These are phyloP conservation scores for Coenonympha glycerion DNA, from an alignment of 2,888 invertebrate species.

Conservation along the genomic window DNA sequence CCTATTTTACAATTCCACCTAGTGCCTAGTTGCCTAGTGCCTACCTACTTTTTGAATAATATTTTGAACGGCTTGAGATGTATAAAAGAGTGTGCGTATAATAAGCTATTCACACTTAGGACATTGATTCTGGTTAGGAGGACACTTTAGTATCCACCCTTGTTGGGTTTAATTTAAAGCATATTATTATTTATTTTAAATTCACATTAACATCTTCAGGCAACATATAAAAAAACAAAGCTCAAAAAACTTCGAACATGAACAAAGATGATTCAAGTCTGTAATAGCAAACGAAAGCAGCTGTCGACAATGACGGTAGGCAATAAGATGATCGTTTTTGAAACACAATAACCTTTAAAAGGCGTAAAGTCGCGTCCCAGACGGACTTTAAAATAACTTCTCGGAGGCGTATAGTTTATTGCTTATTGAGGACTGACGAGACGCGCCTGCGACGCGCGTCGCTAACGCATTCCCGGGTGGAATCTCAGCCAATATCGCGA, in stretches of 20 bases:
- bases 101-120: neutral
- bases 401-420: constrained; percentile 73
- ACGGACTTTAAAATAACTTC: constrained; percentile 69
- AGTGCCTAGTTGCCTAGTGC: constrained; percentile 1
- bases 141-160: no score
- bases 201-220: no score
- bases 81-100: neutral
- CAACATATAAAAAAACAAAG: neutral
- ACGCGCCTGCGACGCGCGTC: constrained; percentile 64
- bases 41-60: constrained; percentile 16
- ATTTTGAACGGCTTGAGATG: constrained; percentile 13
- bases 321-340: constrained; percentile 52
- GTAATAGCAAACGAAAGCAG: constrained; percentile 16
- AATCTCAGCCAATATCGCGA: constrained; percentile 73
- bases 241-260: neutral
- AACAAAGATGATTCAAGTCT: neutral
- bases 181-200: no score
- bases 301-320: constrained; percentile 18
- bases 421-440: constrained; percentile 74
- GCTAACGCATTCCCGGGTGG: constrained; percentile 66
- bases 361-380: constrained; percentile 69
- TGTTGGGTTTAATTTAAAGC: no score
- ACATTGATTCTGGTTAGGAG: neutral
- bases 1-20: constrained; percentile 26
- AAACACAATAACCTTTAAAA: constrained; percentile 75